Percentiles rank a stretch among this genome's conserved stretches.
Evolutionary conservation across 2,888 invertebrate species (phyloP).

Genomic region (Ariolimax columbianus): DNA sequence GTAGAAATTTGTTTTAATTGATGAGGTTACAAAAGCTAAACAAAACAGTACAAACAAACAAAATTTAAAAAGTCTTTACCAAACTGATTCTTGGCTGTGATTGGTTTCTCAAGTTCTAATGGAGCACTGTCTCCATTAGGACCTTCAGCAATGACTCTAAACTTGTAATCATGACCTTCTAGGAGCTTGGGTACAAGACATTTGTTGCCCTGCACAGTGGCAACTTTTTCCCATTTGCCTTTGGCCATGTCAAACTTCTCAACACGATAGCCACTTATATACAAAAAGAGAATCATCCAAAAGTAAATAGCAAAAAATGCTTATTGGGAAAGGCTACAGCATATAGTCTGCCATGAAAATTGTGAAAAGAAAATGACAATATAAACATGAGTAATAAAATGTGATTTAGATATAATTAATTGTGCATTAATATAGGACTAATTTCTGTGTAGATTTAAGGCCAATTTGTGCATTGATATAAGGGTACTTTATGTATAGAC

Average conservation of each 20-base stretch:
- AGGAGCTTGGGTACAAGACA: slow-evolving; percentile 86
- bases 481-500: too few species aligned
- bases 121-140: slow-evolving; percentile 97
- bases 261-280: slow-evolving; percentile 85
- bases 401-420: too few species aligned
- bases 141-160: slow-evolving; percentile 97
- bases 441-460: too few species aligned
- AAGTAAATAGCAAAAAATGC: background rate
- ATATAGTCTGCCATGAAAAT: too few species aligned
- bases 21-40: too few species aligned
- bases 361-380: too few species aligned
- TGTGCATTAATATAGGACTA: too few species aligned
- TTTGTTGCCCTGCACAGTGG: slow-evolving; percentile 69
- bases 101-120: slow-evolving; percentile 91
- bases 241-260: slow-evolving; percentile 97
- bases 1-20: too few species aligned
- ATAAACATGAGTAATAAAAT: too few species aligned
- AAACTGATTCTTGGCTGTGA: slow-evolving; percentile 97
- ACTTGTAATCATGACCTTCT: slow-evolving; percentile 97
- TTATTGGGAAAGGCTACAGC: background rate
- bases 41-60: background rate
- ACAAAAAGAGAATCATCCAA: slow-evolving; percentile 7
- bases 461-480: too few species aligned
- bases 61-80: slow-evolving; percentile 80
- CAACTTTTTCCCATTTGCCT: slow-evolving; percentile 87